Evolutionary conservation across 2,113 vertebrate genomes (phyloP), one percentile per base, ranked within the genome.

Genomic region (Neolamprologus kungweensis): DNA sequence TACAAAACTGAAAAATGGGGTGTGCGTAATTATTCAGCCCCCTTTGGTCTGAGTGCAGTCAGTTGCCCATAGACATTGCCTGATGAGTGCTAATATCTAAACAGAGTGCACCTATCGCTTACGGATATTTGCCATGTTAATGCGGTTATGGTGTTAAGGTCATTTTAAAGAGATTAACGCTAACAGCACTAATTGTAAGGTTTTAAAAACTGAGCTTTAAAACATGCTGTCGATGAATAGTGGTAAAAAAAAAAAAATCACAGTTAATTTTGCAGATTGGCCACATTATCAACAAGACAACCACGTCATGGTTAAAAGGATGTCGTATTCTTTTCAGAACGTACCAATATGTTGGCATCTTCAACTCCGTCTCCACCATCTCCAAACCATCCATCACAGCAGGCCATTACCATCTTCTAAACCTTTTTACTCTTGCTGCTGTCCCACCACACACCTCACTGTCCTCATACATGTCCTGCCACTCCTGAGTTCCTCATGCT

Each of bases 1-100:
- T 55, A 55, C 21, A 3, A 26, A 55, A 55, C 54, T 55, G 6
- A 0, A 26, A 55, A 26, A 6, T 55, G 53, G 4, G 2, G 6
- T 55, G 53, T 55, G 53, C 4, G 2, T 23, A 55, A 55, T 55
- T 55, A 7, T 13, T 55, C 53, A 13, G 11, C 2, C 21, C 53
- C 21, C 21, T 21, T 21, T 21, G 21, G 21, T 21, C 21, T 21
- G 21, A 21, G 21, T 21, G 21, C 21, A 21, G 21, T 21, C 21
- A 21, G 21, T 21, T 21, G 21, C 21, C 21, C 21, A 21, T 21
- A 21, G 21, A 21, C 21, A 2, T 21, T 21, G 21, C 21, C 21
- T 21, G 21, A 21, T 21, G 21, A 21, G 21, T 21, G 21, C 21
- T 21, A 21, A 21, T 21, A 2, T 2, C 21, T 21, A 21, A 21